Evolutionary conservation across 2,888 invertebrate species (phyloP), one percentile per base, ranked within the genome.

Genomic region (Autographa pulchrina): DNA sequence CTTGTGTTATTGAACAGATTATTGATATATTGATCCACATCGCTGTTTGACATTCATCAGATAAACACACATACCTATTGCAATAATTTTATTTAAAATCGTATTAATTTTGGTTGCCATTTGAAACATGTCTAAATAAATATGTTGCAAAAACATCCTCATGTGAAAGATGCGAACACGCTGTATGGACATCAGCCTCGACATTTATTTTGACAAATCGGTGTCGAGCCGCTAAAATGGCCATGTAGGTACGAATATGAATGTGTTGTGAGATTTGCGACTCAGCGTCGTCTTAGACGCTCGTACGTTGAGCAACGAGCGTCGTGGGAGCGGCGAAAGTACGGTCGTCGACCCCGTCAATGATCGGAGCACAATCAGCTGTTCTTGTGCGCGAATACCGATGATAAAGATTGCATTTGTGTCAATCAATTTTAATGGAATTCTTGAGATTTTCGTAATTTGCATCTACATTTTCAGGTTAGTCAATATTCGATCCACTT

Each of bases 261-360:
- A 74, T 70, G 38, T 41, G 64, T 56, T 77, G 77, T 68, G 41
- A 73, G 67, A 76, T 80, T 64, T 64, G 72, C 68, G 43, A 25
- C 77, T 76, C 64, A 88, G 89, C 91, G 86, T 82, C 86, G 85
- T 91, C 89, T 91, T 87, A 90, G 87, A 87, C 87, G 82, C 75
- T 80, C 80, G 83, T 85, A 81, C 86, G 89, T 94, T 92, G 92
- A 92, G 93, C 93, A 92, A 94, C 76, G 72, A 81, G 72, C 91
- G 90, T 85, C 92, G 94, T 93, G 94, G 94, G 93, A 94, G 92
- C 91, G 93, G 94, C 94, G 95, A 95, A 95, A 95, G 95, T 94
- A 84, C 91, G 95, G 94, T 92, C 94, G 89, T 89, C 88, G 93
- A 95, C 92, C 94, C 89, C 91, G 91, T 82, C 90, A 83, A 78